These are phyloP conservation scores for Tanypteryx hageni DNA, from an alignment of 2,888 invertebrate species.

Conservation along the genomic window DNA sequence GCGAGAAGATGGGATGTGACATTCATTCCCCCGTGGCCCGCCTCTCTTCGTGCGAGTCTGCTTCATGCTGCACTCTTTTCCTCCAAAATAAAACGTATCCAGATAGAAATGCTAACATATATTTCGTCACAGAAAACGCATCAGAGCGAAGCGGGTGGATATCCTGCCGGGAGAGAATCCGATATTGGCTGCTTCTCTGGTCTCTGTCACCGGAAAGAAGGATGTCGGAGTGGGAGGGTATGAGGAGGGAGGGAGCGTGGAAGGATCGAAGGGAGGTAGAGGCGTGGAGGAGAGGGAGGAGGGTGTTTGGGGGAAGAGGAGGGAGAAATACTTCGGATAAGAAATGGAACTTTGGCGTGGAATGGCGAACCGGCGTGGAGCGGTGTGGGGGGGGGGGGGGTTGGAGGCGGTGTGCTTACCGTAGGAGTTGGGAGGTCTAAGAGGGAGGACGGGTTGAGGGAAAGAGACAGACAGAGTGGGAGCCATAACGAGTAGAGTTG, in stretches of 20 bases:
- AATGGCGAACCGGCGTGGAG: too few relatives aligned
- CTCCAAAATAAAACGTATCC: constrained; percentile 13
- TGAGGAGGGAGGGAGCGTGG: not conserved
- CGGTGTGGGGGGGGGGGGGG: too few relatives aligned
- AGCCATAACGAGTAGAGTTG: constrained; percentile 5
- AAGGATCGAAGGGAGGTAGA: not conserved
- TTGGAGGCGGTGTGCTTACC: not conserved
- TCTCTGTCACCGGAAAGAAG: constrained; percentile 25
- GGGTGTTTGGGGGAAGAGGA: not conserved
- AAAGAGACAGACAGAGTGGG: not conserved
- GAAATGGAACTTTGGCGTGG: not conserved
- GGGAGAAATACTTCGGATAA: not conserved
- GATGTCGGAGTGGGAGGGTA: not conserved
- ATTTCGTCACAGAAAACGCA: constrained; percentile 32
- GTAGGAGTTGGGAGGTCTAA: not conserved
- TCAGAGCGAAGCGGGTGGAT: constrained; percentile 24
- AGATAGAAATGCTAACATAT: constrained; percentile 20
- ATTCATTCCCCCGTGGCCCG: not conserved
- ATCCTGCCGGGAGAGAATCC: constrained; percentile 48
- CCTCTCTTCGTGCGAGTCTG: not conserved
- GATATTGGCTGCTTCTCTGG: constrained; percentile 54
- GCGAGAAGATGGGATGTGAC: not conserved
- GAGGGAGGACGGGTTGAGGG: not conserved
- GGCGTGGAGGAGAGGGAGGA: not conserved
- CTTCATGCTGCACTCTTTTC: not conserved